Evolutionary conservation across 2,797 vertebrate genomes (phyloP), one percentile per base, ranked within the genome.

Genomic region (Tapera naevia): DNA sequence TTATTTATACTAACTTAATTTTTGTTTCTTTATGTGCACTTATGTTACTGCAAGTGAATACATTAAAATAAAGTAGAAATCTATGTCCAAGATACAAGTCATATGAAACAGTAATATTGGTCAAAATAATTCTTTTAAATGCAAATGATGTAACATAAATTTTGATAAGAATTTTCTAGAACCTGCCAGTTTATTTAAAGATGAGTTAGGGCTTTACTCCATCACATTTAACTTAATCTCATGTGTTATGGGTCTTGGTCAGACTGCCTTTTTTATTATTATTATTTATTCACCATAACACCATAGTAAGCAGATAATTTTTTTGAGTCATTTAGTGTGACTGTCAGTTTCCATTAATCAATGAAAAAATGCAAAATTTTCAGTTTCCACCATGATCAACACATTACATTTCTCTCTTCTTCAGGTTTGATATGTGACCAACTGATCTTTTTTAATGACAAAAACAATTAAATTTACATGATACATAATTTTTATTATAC

Each of bases 281-380:
- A 51, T 57, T 82, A 54, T 25, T 89, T 71, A 83, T 50, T 88
- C 16, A 73, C 33, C 11, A 18, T 37, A 79, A 66, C 57, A 50
- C 2, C 35, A 46, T 54, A 89, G 95, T 76, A 75, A 92, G 21
- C 16, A 91, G 28, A 32, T 80, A 84, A 45, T 70, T 94, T 91
- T 54, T 96, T 78, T 57, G 69, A 89, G 22, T 39, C 41, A 92
- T 93, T 93, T 84, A 86, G 5, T 90, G 50, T 62, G 27, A 70
- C 15, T 86, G 46, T 86, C 61, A 32, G 28, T 96, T 94, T 80
- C 16, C 9, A 56, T 87, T 90, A 72, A 56, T 88, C 74, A 80
- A 62, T 78, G 69, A n/a, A 21, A 83, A 93, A 86, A 81, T 72
- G 35, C 17, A 93, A 94, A 91, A 89, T 72, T 82, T 94, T 39